Conservation (phyloP, 1,140 invertebrate species). For the Conus betulinus region DNA sequence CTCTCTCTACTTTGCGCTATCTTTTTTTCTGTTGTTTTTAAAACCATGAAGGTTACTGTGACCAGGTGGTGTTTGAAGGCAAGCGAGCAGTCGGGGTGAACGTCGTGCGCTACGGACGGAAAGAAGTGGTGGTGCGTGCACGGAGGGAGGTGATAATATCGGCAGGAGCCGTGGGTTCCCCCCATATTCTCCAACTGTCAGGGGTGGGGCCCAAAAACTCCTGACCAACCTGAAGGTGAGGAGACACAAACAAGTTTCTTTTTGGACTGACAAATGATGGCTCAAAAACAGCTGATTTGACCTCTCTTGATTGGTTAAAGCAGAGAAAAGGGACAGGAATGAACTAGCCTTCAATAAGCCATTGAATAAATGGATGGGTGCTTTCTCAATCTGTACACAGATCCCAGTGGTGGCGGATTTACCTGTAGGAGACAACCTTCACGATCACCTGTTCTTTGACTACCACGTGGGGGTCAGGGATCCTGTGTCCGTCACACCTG, state of each 20-base stretch:
- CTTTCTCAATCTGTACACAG: conserved; percentile 15
- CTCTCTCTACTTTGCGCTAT: neutral
- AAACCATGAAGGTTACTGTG: neutral
- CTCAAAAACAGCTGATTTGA: too few relatives aligned
- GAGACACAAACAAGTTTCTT: neutral
- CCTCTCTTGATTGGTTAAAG: too few relatives aligned
- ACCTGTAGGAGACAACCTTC: conserved; percentile 91
- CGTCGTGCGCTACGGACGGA: conserved; percentile 69
- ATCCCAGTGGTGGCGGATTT: conserved; percentile 78
- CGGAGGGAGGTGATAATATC: conserved; percentile 88
- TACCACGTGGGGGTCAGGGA: conserved; percentile 29
- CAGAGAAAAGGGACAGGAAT: too few relatives aligned
- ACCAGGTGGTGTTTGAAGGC: conserved; percentile 51
- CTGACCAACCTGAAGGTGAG: conserved; percentile 53
- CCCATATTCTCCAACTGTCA: conserved; percentile 92
- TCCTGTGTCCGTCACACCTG: neutral
- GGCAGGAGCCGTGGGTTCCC: conserved; percentile 89
- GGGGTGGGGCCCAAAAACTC: conserved; percentile 85
- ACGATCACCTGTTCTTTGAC: conserved; percentile 79
- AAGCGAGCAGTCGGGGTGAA: conserved; percentile 65
- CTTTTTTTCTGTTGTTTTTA: neutral
- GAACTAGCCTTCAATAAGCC: too few relatives aligned
- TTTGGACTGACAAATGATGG: too few relatives aligned
- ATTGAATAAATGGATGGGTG: neutral
- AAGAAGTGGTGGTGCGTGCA: conserved; percentile 80